These are phyloP conservation scores for Chaenocephalus aceratus DNA, from an alignment of 2,113 vertebrate species.

Conservation along the genomic window DNA sequence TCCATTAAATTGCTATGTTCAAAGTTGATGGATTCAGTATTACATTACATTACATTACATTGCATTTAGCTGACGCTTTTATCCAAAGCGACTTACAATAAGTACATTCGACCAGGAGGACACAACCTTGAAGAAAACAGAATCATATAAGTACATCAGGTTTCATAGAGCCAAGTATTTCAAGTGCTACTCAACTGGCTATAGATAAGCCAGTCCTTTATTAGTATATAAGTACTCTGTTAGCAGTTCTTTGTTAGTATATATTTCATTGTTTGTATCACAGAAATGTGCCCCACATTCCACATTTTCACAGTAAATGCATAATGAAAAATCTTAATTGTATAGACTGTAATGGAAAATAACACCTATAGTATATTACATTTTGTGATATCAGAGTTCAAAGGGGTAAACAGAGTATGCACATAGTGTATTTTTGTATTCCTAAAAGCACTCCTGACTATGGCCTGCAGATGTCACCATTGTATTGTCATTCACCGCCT, in stretches of 20 bases:
- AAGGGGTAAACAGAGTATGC: neutral
- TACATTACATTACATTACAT: too few species aligned
- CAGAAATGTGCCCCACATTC: neutral
- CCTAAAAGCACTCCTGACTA: conserved; percentile 1
- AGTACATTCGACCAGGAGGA: too few species aligned
- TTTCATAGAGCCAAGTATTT: too few species aligned
- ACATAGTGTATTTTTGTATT: neutral
- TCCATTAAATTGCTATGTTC: neutral
- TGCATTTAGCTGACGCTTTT: too few species aligned
- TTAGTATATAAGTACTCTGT: too few species aligned
- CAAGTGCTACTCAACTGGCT: too few species aligned
- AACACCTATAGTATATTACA: neutral
- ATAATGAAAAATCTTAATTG: neutral
- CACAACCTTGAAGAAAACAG: too few species aligned
- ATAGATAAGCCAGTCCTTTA: too few species aligned
- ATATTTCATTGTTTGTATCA: neutral
- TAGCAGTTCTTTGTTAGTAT: too few species aligned
- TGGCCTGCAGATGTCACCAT: conserved; percentile 55
- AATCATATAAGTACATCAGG: too few species aligned
- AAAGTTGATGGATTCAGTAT: neutral
- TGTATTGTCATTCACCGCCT: neutral
- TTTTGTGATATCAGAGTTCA: neutral
- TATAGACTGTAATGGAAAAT: neutral
- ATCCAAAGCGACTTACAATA: too few species aligned
- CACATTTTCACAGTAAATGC: neutral